Percentiles rank a stretch among this genome's conserved stretches.
Evolutionary conservation across 2,888 invertebrate genomes (phyloP).

Genomic region (Melolontha melolontha): DNA sequence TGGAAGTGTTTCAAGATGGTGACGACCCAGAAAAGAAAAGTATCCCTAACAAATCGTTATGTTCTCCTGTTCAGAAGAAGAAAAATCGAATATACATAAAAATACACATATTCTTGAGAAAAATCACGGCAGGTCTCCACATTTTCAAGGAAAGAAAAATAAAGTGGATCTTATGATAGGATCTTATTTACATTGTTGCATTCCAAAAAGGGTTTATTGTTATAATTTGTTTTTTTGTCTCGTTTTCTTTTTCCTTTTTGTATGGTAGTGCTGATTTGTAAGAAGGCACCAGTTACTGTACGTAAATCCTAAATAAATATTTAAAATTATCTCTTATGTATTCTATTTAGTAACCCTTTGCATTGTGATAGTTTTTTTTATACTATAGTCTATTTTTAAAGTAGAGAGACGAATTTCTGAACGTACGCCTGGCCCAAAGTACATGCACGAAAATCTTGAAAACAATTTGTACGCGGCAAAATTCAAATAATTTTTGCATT

Average conservation of each 20-base stretch:
- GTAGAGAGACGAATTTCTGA: no score
- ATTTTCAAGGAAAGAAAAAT: slow-evolving; percentile 1
- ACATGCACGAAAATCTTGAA: no score
- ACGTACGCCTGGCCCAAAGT: no score
- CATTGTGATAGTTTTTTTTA: no score
- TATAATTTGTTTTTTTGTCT: slow-evolving; percentile 53
- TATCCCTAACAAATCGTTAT: not conserved
- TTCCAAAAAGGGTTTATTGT: slow-evolving; percentile 64
- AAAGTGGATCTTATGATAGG: slow-evolving; percentile 38
- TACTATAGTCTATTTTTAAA: no score
- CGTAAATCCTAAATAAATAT: slow-evolving; percentile 57
- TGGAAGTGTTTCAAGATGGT: slow-evolving; percentile 2
- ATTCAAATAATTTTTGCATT: no score
- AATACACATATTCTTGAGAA: not conserved
- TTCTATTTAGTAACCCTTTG: slow-evolving; percentile 2
- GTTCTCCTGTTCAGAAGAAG: not conserved
- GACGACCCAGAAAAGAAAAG: slow-evolving; percentile 5
- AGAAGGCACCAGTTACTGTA: slow-evolving; percentile 53
- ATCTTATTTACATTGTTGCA: slow-evolving; percentile 59
- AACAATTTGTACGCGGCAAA: no score
- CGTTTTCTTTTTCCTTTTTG: slow-evolving; percentile 48
- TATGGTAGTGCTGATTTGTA: slow-evolving; percentile 49
- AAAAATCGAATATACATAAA: slow-evolving; percentile 1
- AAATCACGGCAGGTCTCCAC: slow-evolving; percentile 20
- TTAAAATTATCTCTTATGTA: slow-evolving; percentile 41